phyloP scores from a whole-genome alignment of 2,797 vertebrate genomes.

The Ataeniobius toweri region DNA sequence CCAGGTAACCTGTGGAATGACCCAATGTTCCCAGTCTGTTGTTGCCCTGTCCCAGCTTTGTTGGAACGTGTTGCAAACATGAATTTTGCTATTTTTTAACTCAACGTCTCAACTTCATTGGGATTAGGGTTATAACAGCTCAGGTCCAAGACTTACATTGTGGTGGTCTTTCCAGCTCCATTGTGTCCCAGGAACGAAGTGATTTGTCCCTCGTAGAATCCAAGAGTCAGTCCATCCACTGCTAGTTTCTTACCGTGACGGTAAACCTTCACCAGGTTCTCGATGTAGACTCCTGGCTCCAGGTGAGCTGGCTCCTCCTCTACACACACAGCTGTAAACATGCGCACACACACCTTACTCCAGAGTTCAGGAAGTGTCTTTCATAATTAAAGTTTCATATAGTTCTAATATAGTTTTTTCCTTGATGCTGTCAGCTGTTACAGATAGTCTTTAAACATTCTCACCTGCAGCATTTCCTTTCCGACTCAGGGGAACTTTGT shows the following conservation, averaged over 20 bases:
- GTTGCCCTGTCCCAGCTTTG: no score
- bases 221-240: conserved; percentile 91
- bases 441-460: background rate
- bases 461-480: conserved; percentile 84
- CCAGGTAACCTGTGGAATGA: no score
- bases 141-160: conserved; percentile 85
- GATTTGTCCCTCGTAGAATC: conserved; percentile 97
- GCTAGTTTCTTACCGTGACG: conserved; percentile 92
- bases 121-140: background rate
- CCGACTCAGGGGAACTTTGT: conserved; percentile 62
- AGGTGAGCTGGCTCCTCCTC: conserved; percentile 93
- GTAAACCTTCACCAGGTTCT: conserved; percentile 95
- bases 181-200: conserved; percentile 97
- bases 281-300: conserved; percentile 90
- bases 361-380: background rate
- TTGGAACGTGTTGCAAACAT: no score
- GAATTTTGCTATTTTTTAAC: background rate
- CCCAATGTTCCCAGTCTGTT: no score
- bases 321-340: conserved; percentile 82
- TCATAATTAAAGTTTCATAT: background rate
- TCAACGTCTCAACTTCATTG: background rate
- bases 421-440: background rate
- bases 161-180: conserved; percentile 97
- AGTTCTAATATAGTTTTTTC: background rate
- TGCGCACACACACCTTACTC: background rate